Conservation (phyloP, 2,113 vertebrate genomes). For the Ciconia maguari region DNA sequence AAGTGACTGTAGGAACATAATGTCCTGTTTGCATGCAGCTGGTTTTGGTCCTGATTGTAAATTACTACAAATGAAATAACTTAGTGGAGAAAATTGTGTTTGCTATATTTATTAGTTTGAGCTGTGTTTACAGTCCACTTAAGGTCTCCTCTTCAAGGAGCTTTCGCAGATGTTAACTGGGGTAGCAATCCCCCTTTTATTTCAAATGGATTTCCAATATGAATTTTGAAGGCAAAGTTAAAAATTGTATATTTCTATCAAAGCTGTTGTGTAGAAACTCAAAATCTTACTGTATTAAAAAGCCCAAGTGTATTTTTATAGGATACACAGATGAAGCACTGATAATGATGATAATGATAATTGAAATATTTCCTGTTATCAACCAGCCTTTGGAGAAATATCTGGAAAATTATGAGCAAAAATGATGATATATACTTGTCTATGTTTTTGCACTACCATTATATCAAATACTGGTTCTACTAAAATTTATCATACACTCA, state of each 20-base stretch:
- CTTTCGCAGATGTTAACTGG: background rate
- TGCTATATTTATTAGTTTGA: background rate
- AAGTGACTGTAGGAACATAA: background rate
- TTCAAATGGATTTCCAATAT: background rate
- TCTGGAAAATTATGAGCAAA: background rate
- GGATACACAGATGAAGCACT: background rate
- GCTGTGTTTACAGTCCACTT: background rate
- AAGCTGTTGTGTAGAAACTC: background rate
- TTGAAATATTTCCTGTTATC: background rate
- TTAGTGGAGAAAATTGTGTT: background rate
- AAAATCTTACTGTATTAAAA: background rate
- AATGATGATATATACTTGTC: background rate
- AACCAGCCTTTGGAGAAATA: background rate
- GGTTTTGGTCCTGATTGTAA: background rate
- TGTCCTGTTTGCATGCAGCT: background rate
- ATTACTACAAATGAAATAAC: background rate
- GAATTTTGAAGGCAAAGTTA: background rate
- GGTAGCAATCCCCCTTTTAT: background rate
- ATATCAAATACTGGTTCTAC: background rate
- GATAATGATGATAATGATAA: background rate
- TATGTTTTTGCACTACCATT: background rate
- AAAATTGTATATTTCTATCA: background rate
- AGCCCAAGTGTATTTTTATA: background rate
- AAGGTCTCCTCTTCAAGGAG: background rate
- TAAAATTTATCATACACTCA: background rate